A percentile compares a stretch with the other conserved stretches of the same genome.
phyloP scores from a whole-genome alignment of 2,888 invertebrate genomes.

The Orchesella flavescens region DNA sequence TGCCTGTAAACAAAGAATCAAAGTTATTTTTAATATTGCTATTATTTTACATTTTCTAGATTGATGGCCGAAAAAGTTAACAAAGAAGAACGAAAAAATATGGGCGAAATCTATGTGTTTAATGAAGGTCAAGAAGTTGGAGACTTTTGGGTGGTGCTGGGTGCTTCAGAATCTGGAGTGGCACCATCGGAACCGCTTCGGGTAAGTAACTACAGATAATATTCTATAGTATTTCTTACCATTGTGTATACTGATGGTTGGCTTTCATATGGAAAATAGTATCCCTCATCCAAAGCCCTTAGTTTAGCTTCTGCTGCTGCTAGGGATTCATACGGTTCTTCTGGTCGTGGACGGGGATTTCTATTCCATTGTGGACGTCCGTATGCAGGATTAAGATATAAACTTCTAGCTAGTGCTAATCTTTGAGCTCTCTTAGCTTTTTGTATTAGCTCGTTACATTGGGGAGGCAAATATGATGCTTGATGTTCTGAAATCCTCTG shows the following conservation, averaged over 20 bases:
- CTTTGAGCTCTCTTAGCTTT: not conserved
- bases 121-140: constrained; percentile 86
- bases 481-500: constrained; percentile 20
- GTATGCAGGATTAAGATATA: constrained; percentile 4
- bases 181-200: constrained; percentile 76
- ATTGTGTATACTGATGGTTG: not conserved
- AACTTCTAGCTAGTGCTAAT: not conserved
- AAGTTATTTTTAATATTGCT: not conserved
- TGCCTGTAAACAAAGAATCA: not conserved
- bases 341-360: not conserved
- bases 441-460: not conserved
- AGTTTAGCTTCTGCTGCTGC: constrained; percentile 40
- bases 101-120: constrained; percentile 90
- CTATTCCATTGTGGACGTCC: constrained; percentile 19
- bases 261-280: constrained; percentile 21
- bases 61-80: constrained; percentile 98
- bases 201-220: constrained; percentile 73
- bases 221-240: not conserved
- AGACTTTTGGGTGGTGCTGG: constrained; percentile 87
- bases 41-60: constrained; percentile 74
- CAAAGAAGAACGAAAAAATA: constrained; percentile 97
- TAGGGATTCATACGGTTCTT: constrained; percentile 21
- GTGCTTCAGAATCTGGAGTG: constrained; percentile 76
- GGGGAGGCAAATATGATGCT: not conserved
- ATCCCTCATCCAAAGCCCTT: constrained; percentile 30